Evolutionary conservation across 2,113 vertebrate species (phyloP), one percentile per base, ranked within the genome.

Genomic region (Campylomormyrus tamandua): DNA sequence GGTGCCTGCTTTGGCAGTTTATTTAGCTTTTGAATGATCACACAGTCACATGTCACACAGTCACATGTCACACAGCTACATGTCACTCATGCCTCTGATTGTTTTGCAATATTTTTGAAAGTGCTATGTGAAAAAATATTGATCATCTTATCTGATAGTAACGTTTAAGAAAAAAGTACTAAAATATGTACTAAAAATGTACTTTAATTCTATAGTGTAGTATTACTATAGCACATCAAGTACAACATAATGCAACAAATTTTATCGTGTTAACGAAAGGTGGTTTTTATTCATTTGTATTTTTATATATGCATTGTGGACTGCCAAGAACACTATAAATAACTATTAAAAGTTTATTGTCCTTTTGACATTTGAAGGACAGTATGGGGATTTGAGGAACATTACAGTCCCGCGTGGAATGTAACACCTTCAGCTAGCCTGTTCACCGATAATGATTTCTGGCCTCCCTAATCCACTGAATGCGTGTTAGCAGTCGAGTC

Each of bases 371-470:
- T 80, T 80, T 80, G 31, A 39, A 80, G 74, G 74, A 80, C 35
- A 3, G 31, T 80, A 6, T 19, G 24, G 39, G n/a, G 8, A 80
- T 53, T 56, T 42, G 35, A 62, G n/a, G 8, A 80, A 42, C 39
- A 56, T 62, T 46, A 83, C 35, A 42, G 46, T 52, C 89, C 62
- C 89, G 35, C 15, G 24, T 52, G 66, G 19, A n/a, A 39, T 52
- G 39, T 66, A 89, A 92, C 91, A 92, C 92, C 89, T 85, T 89
- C 88, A 90, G 88, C 89, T 46, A 66, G 49, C 90, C 92, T 89
- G 89, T 90, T 90, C 9, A 31, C 92, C 93, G 92, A 93, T 94
- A 92, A 93, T 92, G 92, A 93, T 91, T 90, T 89, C 91, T 77
- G 88, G 86, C 91, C 85, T 87, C 88, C 91, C 89, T 93, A 94